Conservation (phyloP, 2,888 invertebrate genomes). For the Entomobrya proxima region DNA sequence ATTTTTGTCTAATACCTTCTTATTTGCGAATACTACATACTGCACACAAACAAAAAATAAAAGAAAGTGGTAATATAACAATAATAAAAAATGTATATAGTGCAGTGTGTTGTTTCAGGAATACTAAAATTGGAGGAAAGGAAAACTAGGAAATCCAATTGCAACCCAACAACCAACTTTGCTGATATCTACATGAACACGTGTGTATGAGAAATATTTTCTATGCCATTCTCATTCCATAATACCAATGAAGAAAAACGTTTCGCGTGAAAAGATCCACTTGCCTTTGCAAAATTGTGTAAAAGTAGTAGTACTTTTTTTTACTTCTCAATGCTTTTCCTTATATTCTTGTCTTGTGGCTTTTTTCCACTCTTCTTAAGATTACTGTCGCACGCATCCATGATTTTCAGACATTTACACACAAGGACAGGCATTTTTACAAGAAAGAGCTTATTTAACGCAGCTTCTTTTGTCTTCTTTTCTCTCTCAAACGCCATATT, state of each 20-base stretch:
- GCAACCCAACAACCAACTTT: background rate
- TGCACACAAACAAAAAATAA: background rate
- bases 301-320: background rate
- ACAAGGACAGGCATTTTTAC: background rate
- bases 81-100: background rate
- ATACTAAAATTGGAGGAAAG: background rate
- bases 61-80: background rate
- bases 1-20: too few relatives aligned
- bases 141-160: slow-evolving; percentile 4
- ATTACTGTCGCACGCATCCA: slow-evolving; percentile 35
- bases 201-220: background rate
- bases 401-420: background rate
- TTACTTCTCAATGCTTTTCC: background rate
- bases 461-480: background rate
- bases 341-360: background rate
- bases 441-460: background rate
- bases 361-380: slow-evolving; percentile 11
- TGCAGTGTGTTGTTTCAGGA: background rate
- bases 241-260: slow-evolving; percentile 45
- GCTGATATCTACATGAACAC: background rate
- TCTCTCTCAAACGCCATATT: too few relatives aligned
- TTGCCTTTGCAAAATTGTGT: slow-evolving; percentile 5
- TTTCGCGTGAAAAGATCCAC: background rate
- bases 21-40: too few relatives aligned
- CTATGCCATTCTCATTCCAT: slow-evolving; percentile 21